Base-by-base conservation (phyloP, 2,113 vertebrate genomes). In the Brachyhypopomus gauderio region DNA sequence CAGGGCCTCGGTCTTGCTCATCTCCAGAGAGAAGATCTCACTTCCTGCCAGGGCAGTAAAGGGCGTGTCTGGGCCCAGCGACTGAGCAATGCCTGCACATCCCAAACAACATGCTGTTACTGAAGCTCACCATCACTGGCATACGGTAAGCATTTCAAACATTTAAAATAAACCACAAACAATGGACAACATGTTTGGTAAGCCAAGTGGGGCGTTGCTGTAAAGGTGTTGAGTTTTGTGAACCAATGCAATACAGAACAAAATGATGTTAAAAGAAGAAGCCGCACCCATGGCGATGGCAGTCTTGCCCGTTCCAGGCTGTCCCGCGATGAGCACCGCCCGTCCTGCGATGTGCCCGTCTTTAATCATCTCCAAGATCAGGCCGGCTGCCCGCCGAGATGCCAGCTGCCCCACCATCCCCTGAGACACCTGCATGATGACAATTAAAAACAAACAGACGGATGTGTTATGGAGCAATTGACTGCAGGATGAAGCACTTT, bases 1-100 rank as follows among this genome's bases (percentile, higher is more conserved):
- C 30, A 98, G 91, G 0, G 97, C 95, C 79, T 98, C 97, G 0
- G 97, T 98, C 87, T 96, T 97, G 92, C 96, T 97, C 96, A 98
- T 98, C 87, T 98, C 97, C 86, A 97, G 85, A 52, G 96, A 98
- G 90, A 97, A 98, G 87, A 98, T 97, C 88, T 98, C 97, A 71
- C 96, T 97, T 25, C 96, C 96, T 0, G 96, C 94, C 8, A 98
- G 86, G n/a, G 96, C 95, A 1, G 96, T 97, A 89, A 98, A 97
- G 0, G 96, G 96, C 0, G 96, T 97, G 78, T 97, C 96, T 0
- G 88, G 85, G 0, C 96, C 96, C 71, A 98, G 92, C 0, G 96
- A 95, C 86, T 97, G 96, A 0, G 96, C 96, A 80, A 98, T 96
- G 45, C 96, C 96, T 98, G 87, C 9, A 62, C 0, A 41, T 69